Conservation (phyloP, 1,140 invertebrate genomes). For the Euura lappo region DNA sequence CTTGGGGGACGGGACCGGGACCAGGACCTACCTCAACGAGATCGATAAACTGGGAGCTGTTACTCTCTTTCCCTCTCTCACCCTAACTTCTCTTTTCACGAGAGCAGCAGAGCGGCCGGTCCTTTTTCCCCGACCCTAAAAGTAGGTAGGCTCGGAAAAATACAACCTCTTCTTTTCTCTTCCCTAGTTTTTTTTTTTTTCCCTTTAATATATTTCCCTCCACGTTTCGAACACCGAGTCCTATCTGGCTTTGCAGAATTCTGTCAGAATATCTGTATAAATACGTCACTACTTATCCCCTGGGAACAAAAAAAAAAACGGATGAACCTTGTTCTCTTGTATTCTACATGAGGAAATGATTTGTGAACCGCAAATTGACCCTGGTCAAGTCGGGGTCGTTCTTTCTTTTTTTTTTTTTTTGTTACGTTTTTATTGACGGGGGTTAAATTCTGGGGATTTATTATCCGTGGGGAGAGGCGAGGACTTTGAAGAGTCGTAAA, state of each 20-base stretch:
- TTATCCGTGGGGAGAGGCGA: too few species aligned
- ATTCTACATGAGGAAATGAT: too few species aligned
- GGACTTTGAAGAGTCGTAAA: too few species aligned
- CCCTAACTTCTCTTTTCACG: not conserved
- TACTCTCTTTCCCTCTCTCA: not conserved
- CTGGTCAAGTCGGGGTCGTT: too few species aligned
- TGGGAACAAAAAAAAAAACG: too few species aligned
- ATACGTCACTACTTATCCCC: too few species aligned
- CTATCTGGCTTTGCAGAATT: not conserved
- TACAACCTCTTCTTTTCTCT: not conserved
- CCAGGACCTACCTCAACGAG: conserved; percentile 54
- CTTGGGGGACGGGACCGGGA: conserved; percentile 19
- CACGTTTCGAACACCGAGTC: not conserved
- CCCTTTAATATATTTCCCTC: not conserved
- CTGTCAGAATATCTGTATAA: too few species aligned
- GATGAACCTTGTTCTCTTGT: too few species aligned
- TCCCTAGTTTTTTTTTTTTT: not conserved
- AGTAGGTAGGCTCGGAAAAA: conserved; percentile 6
- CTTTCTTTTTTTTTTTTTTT: too few species aligned
- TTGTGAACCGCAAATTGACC: too few species aligned
- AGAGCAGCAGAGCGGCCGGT: not conserved
- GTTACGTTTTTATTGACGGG: too few species aligned
- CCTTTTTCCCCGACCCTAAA: not conserved
- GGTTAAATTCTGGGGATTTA: too few species aligned
- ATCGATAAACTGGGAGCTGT: conserved; percentile 51